A percentile compares a stretch with the other conserved stretches of the same genome.
phyloP scores from a whole-genome alignment of 2,797 vertebrate genomes.

The Dryobates pubescens region DNA sequence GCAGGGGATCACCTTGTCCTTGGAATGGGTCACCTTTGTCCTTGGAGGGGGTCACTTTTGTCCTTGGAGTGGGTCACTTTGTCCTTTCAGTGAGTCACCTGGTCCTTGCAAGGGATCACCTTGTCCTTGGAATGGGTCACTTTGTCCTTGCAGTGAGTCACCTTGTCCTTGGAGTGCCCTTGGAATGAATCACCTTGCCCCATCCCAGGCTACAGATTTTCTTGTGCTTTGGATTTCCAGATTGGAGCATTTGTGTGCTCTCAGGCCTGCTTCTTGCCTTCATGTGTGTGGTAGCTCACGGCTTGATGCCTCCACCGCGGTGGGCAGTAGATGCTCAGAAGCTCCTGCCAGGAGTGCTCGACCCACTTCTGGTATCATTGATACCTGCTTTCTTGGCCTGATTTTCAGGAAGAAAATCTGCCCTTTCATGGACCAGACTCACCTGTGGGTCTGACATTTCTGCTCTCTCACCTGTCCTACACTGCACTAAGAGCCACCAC shows the following conservation, averaged over 20 bases:
- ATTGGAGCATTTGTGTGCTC: background rate
- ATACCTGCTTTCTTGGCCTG: background rate
- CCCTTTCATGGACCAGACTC: accelerated
- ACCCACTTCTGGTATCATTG: background rate
- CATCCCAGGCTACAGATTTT: background rate
- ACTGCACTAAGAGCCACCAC: background rate
- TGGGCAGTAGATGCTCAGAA: background rate
- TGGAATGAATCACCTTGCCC: background rate
- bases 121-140: too few relatives aligned
- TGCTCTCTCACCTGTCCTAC: background rate
- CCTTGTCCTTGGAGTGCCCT: background rate
- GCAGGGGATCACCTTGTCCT: too few relatives aligned
- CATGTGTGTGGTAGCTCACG: accelerated
- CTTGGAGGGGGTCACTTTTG: too few relatives aligned
- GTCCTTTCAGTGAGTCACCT: too few relatives aligned
- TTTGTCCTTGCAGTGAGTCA: background rate
- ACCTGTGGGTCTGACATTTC: background rate
- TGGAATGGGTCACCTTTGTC: too few relatives aligned
- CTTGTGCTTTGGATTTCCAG: background rate
- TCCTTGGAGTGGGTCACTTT: too few relatives aligned
- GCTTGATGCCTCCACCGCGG: background rate
- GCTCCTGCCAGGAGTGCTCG: background rate
- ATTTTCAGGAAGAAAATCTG: background rate
- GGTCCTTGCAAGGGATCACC: too few relatives aligned
- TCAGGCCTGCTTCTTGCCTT: background rate